Evolutionary conservation across 1,140 invertebrate species (phyloP), one percentile per base, ranked within the genome.

Genomic region (Drosophila tsacasi): DNA sequence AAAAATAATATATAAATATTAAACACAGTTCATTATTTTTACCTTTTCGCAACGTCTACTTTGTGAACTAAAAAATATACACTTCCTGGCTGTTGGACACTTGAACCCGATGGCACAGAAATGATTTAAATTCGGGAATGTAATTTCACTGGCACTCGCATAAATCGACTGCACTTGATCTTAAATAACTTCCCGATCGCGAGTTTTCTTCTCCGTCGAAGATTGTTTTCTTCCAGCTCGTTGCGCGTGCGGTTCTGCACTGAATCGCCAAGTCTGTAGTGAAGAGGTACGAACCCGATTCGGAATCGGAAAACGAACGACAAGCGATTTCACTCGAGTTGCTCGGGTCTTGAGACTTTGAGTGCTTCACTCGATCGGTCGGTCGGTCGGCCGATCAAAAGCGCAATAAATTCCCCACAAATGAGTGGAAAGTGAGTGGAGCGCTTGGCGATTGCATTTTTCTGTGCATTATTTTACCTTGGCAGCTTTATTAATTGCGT

Each of bases 401-500:
- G 84, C 64, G 44, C 65, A 30, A 83, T 87, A 87, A 87, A 87
- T 87, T 80, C 64, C 60, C 54, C 55, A 47, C 49, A 67, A 87
- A 67, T 57, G 76, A 80, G 72, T 69, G 74, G 35, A 59, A 55
- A 17, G 46, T 47, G n/a, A 59, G 40, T 52, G 54, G 27, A 42
- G 27, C 15, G 42, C 49, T 19, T 39, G 50, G 61, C 78, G 74
- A 79, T 83, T 74, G 76, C 64, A 80, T 84, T 74, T 73, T 89
- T 74, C 69, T 49, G 46, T 50, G 71, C 79, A 73, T 83, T 87
- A 83, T 87, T 79, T 90, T 84, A 84, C 77, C 81, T 90, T 90
- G 84, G 84, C 85, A 90, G 81, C 77, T 73, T 81, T 90, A 89
- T 89, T 89, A 89, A 89, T 89, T 81, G 85, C 77, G 75, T 76